Evolutionary conservation across 2,888 invertebrate genomes (phyloP), one percentile per base, ranked within the genome.

Genomic region (Hirtodrosophila confusa): DNA sequence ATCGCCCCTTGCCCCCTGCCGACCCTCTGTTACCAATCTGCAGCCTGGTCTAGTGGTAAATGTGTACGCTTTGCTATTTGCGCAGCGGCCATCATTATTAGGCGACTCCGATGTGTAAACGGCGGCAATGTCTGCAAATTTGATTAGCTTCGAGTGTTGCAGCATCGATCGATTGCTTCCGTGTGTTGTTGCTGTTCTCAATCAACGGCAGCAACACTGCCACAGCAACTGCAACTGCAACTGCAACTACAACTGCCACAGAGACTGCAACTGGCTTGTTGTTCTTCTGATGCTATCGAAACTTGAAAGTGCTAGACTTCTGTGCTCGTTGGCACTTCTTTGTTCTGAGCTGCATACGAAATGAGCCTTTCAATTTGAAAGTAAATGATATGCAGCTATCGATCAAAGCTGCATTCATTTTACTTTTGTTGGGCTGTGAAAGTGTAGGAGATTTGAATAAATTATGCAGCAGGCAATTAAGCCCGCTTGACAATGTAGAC

Each of bases 1-100:
- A 84, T 78, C 70, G 73, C 51, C 33, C 44, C 47, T 36, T 17
- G 35, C 29, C 40, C 33, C 36, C 47, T 40, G 29, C 24, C 50
- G 9, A 17, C 24, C n/a, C 17, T 29, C 17, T 45, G 5, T 6
- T 27, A 27, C 1, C 31, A 27, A 27, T 27, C 27, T 27, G 2
- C 36, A 8, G 11, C 24, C 43, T 27, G 33, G 23, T 56, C 62
- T 72, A 69, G 68, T 65, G 69, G 78, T 69, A 72, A 80, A 72
- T 68, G 83, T 60, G 62, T 72, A 69, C 83, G 63, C 68, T 72
- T 62, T 71, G 78, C 83, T 88, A 86, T 84, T 78, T 86, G 69
- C 75, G 17, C 55, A 50, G 63, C 44, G 29, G 69, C 64, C 76
- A 72, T 83, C 84, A 77, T 58, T 67, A 71, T 74, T 77, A 70